phyloP scores from a whole-genome alignment of 2,113 vertebrate species.

The Clinocottus analis region DNA sequence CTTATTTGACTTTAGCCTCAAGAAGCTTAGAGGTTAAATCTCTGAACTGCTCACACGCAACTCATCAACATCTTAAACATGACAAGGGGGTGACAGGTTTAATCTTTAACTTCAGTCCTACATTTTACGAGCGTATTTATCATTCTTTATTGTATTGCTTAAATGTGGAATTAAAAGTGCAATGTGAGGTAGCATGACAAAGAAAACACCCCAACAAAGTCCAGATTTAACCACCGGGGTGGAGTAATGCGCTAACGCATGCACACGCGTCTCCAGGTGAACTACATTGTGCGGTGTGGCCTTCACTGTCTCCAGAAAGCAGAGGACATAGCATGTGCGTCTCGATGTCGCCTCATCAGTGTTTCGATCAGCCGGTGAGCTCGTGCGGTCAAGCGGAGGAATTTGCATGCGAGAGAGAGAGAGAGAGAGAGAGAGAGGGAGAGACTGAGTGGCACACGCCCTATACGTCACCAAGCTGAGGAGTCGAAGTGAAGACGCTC shows the following conservation, averaged over 20 bases:
- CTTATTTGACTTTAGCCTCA: neutral
- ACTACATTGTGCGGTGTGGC: too few species aligned
- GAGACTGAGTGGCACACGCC: slow-evolving; percentile 39
- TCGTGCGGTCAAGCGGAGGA: slow-evolving; percentile 30
- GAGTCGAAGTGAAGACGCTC: slow-evolving; percentile 5
- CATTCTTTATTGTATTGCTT: neutral
- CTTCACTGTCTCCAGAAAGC: neutral
- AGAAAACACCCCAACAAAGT: neutral
- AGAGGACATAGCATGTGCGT: neutral
- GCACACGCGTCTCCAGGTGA: neutral
- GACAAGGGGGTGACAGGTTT: neutral
- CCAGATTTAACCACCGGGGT: neutral
- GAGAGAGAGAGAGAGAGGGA: too few species aligned
- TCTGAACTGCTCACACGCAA: neutral
- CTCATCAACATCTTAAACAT: neutral
- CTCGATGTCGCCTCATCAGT: neutral
- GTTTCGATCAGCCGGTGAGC: neutral
- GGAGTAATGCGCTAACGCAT: neutral
- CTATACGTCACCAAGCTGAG: slow-evolving; percentile 48
- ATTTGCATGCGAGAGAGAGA: neutral
- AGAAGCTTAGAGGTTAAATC: neutral
- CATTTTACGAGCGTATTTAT: neutral
- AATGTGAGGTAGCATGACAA: neutral
- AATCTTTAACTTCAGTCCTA: neutral
- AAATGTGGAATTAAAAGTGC: neutral